Evolutionary conservation across 1,140 invertebrate genomes (phyloP).

Genomic region (Ceratina japonica): DNA sequence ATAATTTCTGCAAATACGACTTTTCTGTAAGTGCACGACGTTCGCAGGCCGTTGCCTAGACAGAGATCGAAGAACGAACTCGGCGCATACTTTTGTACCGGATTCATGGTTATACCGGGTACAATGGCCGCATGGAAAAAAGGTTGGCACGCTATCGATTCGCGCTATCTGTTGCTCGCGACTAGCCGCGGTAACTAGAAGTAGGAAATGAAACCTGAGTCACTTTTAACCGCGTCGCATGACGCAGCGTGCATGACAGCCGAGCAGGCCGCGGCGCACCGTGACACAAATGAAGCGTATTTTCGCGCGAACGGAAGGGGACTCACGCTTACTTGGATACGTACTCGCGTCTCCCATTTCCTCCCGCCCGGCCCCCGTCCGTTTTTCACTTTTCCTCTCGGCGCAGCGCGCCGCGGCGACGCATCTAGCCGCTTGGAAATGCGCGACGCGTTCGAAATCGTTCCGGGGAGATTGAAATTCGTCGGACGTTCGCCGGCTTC

Average conservation of each 20-base stretch:
- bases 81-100: no score
- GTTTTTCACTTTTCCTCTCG: conserved; percentile 17
- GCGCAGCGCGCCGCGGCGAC: neutral
- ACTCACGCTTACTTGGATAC: neutral
- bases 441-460: conserved; percentile 45
- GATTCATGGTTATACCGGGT: no score
- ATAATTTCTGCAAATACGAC: no score
- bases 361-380: neutral
- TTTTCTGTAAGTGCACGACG: no score
- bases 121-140: no score
- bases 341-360: neutral
- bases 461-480: conserved; percentile 46
- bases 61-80: no score
- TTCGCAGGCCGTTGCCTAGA: no score
- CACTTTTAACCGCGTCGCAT: conserved; percentile 58
- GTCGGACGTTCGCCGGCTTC: conserved; percentile 34
- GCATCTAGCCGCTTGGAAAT: conserved; percentile 9
- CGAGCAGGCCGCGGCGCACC: neutral
- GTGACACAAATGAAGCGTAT: conserved; percentile 51
- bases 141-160: conserved; percentile 7
- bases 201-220: conserved; percentile 64
- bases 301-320: conserved; percentile 33
- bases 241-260: conserved; percentile 28
- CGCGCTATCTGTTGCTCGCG: conserved; percentile 21
- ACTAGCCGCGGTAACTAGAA: conserved; percentile 48